Conservation (phyloP, 2,888 invertebrate species). For the Lomographa bimaculata region DNA sequence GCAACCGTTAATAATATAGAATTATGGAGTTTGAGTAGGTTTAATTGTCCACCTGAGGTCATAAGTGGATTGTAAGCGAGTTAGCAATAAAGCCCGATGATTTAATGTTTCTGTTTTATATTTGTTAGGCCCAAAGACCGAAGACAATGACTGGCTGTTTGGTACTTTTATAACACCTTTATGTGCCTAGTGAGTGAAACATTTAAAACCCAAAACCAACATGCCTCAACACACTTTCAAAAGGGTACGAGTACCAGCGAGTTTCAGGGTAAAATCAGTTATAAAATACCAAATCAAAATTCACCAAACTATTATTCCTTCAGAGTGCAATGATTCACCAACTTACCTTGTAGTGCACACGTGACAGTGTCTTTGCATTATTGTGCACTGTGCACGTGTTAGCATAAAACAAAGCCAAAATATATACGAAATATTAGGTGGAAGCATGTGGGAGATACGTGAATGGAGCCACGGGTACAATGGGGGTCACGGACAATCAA, state of each 20-base stretch:
- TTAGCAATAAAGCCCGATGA: too few relatives aligned
- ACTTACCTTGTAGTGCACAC: slow-evolving; percentile 37
- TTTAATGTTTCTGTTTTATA: too few relatives aligned
- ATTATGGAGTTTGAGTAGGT: not conserved
- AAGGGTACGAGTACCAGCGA: too few relatives aligned
- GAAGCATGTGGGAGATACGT: slow-evolving; percentile 43
- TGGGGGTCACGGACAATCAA: slow-evolving; percentile 52
- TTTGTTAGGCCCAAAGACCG: too few relatives aligned
- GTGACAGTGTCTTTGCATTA: slow-evolving; percentile 28
- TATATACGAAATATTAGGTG: slow-evolving; percentile 33
- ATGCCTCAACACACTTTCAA: not conserved
- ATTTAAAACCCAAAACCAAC: slow-evolving; percentile 1
- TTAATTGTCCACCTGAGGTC: too few relatives aligned
- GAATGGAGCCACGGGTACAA: slow-evolving; percentile 49
- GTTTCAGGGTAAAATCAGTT: too few relatives aligned
- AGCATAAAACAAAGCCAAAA: slow-evolving; percentile 30
- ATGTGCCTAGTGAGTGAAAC: too few relatives aligned
- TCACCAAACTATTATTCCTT: not conserved
- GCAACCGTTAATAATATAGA: slow-evolving; percentile 4
- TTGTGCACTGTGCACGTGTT: slow-evolving; percentile 41
- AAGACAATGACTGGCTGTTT: too few relatives aligned
- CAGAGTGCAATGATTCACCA: slow-evolving; percentile 15
- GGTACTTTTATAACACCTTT: too few relatives aligned
- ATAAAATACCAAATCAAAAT: too few relatives aligned
- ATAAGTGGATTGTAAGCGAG: too few relatives aligned